phyloP scores from a whole-genome alignment of 2,888 invertebrate genomes.

The Epistrophe eligans region DNA sequence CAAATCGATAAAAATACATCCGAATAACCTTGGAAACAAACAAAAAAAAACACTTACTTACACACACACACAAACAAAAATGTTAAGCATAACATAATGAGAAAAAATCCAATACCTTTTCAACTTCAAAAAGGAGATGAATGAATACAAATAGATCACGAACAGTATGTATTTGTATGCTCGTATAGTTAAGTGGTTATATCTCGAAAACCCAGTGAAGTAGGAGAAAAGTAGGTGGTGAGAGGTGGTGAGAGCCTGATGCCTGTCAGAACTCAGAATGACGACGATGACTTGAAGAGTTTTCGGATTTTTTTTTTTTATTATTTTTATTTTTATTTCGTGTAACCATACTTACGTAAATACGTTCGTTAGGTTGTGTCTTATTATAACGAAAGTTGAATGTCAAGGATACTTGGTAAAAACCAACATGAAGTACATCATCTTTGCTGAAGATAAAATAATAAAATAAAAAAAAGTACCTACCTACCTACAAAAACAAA shows the following conservation, averaged over 20 bases:
- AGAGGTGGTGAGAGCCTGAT: slow-evolving; percentile 4
- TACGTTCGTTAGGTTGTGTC: slow-evolving; percentile 25
- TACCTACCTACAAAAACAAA: no score
- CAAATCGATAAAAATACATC: slow-evolving; percentile 45
- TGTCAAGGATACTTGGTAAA: slow-evolving; percentile 55
- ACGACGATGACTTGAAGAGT: slow-evolving; percentile 31
- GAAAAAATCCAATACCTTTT: slow-evolving; percentile 39
- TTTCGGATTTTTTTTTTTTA: slow-evolving; percentile 14
- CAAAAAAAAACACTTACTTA: background rate
- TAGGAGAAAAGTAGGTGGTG: slow-evolving; percentile 28
- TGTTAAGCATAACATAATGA: slow-evolving; percentile 39
- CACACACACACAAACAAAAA: background rate
- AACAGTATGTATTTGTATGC: background rate
- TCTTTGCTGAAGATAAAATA: slow-evolving; percentile 26
- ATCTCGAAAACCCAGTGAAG: slow-evolving; percentile 38
- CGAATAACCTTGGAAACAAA: slow-evolving; percentile 39
- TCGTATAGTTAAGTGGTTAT: slow-evolving; percentile 43
- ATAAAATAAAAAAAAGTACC: background rate
- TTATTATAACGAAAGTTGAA: slow-evolving; percentile 54
- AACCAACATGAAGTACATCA: slow-evolving; percentile 38
- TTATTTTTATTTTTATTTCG: background rate
- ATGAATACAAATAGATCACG: slow-evolving; percentile 59
- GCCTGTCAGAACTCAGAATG: slow-evolving; percentile 38
- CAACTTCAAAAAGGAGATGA: slow-evolving; percentile 48
- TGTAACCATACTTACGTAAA: slow-evolving; percentile 31